These are phyloP conservation scores for Zele albiditarsus DNA, from an alignment of 2,888 invertebrate species.

Conservation along the genomic window DNA sequence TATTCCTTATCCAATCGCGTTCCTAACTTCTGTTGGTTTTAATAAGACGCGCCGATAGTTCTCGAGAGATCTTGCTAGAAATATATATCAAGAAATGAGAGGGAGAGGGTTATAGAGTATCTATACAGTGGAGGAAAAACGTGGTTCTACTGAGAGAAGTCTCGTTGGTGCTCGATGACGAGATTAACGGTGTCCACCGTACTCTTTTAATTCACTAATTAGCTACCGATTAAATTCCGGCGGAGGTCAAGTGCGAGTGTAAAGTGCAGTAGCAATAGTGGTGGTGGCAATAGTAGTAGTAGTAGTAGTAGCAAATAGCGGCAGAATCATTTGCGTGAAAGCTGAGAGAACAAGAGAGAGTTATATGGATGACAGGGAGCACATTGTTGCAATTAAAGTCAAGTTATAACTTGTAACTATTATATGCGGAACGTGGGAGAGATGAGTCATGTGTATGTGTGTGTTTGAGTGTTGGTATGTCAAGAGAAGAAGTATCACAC, in stretches of 20 bases:
- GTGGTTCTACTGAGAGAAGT: conserved; percentile 27
- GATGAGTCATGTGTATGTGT: conserved; percentile 54
- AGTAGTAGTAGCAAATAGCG: not conserved
- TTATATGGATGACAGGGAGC: conserved; percentile 44
- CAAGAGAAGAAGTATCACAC: not conserved
- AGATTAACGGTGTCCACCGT: conserved; percentile 44
- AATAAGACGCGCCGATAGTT: conserved; percentile 35
- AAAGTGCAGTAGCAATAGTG: not conserved
- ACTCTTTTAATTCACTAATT: conserved; percentile 42
- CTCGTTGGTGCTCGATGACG: conserved; percentile 41
- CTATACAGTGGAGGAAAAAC: not conserved
- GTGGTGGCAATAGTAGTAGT: not conserved
- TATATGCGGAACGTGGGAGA: conserved; percentile 39
- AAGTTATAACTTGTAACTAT: conserved; percentile 51
- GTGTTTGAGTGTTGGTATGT: conserved; percentile 30
- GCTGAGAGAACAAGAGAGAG: not conserved
- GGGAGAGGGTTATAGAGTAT: not conserved
- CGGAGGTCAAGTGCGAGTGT: not conserved
- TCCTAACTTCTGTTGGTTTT: conserved; percentile 37
- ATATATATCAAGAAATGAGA: conserved; percentile 35
- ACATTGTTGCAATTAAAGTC: conserved; percentile 61
- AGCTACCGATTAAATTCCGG: conserved; percentile 42
- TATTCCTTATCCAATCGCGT: conserved; percentile 48
- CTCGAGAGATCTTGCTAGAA: conserved; percentile 26
- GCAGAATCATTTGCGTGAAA: conserved; percentile 5